These are phyloP conservation scores for Nymphalis urticae DNA, from an alignment of 2,888 invertebrate species.

Conservation along the genomic window DNA sequence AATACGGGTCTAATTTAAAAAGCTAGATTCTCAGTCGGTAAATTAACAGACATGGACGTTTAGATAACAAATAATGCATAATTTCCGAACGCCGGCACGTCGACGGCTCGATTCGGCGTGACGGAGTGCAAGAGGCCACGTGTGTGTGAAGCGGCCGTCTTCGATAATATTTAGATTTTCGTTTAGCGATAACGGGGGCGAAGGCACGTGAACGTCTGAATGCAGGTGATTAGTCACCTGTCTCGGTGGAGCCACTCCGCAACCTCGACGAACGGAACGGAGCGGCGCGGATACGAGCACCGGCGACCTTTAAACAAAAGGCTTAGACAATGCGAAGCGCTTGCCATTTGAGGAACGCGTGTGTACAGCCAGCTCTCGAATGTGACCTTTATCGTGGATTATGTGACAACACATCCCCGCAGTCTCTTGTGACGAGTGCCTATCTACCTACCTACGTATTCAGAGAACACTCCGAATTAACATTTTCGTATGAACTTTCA, in stretches of 20 bases:
- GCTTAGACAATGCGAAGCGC: slow-evolving; percentile 41
- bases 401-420: slow-evolving; percentile 24
- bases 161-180: slow-evolving; percentile 24
- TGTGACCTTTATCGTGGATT: slow-evolving; percentile 32
- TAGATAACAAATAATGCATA: slow-evolving; percentile 1
- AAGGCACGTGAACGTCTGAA: slow-evolving; percentile 25
- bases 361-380: slow-evolving; percentile 32
- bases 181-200: slow-evolving; percentile 26
- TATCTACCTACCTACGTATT: neutral
- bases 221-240: slow-evolving; percentile 47
- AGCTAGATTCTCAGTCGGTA: slow-evolving; percentile 12
- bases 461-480: slow-evolving; percentile 6
- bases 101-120: neutral
- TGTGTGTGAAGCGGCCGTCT: neutral
- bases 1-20: slow-evolving; percentile 13
- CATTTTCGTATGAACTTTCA: neutral
- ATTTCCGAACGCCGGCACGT: neutral
- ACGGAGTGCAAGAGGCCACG: slow-evolving; percentile 3
- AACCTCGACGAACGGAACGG: slow-evolving; percentile 30
- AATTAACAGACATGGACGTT: slow-evolving; percentile 1
- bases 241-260: slow-evolving; percentile 29
- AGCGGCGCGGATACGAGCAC: slow-evolving; percentile 27
- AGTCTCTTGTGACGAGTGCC: neutral
- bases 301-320: slow-evolving; percentile 41
- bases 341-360: slow-evolving; percentile 39